Base-by-base conservation (phyloP, 2,888 invertebrate genomes). In the Pandemis cinnamomeana region DNA sequence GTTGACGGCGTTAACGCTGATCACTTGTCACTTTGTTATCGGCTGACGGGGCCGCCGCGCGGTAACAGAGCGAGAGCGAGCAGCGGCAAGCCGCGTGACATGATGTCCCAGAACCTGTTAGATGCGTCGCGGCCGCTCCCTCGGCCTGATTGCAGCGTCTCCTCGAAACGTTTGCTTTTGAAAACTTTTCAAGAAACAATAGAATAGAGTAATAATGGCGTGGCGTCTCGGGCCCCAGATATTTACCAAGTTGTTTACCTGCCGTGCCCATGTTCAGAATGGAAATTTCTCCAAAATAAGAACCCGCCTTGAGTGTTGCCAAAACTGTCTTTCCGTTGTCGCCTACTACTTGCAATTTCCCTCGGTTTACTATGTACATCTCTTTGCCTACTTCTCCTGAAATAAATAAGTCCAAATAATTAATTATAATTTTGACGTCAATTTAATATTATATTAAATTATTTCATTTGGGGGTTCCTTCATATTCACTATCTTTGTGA, bases 251-350 rank as follows among this genome's bases (percentile, higher is more conserved):
- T 95, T 97, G 97, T 97, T 97, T 97, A 98, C 98, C 98, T 96
- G 99, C 99, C 92, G 99, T 99, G 95, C 99, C 99, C 98, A 99
- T 98, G 96, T 99, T 99, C 94, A 99, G 97, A 95, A 99, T 99
- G 95, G 98, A 98, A 95, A 99, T 99, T 96, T 99, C 99, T 88
- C 99, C 99, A 95, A 99, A 99, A 96, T 99, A 99, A 93, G 99
- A 99, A 93, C 99, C 99, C 85, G 99, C 99, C 95, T 98, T 98
- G 88, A 99, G 96, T 80, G 99, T 99, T 86, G 99, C 99, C 92
- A 99, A 95, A 81, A 99, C 99, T 71, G 98, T 98, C 94, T 98
- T 97, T 81, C 98, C 98, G 93, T 98, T 98, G 95, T 99, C 98
- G 78, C 97, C 98, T 81, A 98, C 99, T 91, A 98, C 99, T 95